Evolutionary conservation across 2,113 vertebrate species (phyloP).

Genomic region (Toxotes chatareus): DNA sequence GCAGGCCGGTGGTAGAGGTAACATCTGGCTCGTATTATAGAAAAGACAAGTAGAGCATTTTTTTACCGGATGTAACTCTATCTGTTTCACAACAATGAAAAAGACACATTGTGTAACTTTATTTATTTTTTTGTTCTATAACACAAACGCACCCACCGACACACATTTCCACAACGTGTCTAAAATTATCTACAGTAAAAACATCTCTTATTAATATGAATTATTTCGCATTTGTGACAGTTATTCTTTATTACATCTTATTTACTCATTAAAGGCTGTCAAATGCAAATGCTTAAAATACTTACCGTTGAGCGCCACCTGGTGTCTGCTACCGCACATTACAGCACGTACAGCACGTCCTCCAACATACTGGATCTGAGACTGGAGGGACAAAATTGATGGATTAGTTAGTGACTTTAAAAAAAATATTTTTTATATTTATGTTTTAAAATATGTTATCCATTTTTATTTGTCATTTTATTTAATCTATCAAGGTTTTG

Average conservation of each 20-base stretch:
- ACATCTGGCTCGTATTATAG: constrained; percentile 83
- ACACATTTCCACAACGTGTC: neutral
- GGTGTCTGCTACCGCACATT: neutral
- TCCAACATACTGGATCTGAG: neutral
- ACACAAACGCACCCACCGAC: neutral
- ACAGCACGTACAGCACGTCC: neutral
- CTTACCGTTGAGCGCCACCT: neutral
- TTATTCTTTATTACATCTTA: neutral
- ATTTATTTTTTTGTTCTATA: neutral
- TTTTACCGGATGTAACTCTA: constrained; percentile 78
- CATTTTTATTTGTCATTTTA: neutral
- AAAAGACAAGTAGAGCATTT: constrained; percentile 71
- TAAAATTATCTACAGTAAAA: no score
- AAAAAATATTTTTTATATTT: neutral
- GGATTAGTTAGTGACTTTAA: no score
- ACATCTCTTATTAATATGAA: no score
- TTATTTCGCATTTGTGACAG: no score
- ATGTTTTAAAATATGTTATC: neutral
- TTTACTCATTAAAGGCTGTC: neutral
- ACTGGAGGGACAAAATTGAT: no score
- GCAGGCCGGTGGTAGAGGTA: constrained; percentile 48
- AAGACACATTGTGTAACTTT: constrained; percentile 18
- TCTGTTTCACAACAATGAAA: constrained; percentile 65
- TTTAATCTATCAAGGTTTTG: neutral
- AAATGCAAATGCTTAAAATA: neutral